These are phyloP conservation scores for Fragum sueziense DNA, from an alignment of 2,888 invertebrate species.

Conservation along the genomic window DNA sequence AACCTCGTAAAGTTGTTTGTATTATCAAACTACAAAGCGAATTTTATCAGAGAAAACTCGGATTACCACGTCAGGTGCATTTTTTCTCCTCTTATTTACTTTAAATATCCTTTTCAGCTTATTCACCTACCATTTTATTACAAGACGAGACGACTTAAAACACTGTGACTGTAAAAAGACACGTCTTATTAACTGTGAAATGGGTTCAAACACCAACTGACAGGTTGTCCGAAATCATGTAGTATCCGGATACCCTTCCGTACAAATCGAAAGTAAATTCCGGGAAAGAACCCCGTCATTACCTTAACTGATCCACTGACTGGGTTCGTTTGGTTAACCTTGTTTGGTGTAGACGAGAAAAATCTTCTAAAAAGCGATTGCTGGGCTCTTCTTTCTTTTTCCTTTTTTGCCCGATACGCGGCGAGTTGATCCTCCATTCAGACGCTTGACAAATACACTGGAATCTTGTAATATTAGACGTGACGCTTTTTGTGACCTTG, in stretches of 20 bases:
- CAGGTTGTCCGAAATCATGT: background rate
- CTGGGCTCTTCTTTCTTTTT: slow-evolving; percentile 51
- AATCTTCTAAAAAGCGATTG: slow-evolving; percentile 21
- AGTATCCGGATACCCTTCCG: background rate
- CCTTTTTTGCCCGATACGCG: slow-evolving; percentile 68
- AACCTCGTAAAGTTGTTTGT: too few relatives aligned
- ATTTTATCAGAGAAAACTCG: too few relatives aligned
- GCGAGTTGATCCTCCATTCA: slow-evolving; percentile 74
- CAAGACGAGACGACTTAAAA: too few relatives aligned
- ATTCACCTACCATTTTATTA: too few relatives aligned
- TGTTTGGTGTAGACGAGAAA: background rate
- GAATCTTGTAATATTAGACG: too few relatives aligned
- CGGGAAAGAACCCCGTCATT: background rate
- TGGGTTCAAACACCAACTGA: background rate
- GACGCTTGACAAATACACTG: background rate
- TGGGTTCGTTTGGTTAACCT: background rate
- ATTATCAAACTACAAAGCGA: too few relatives aligned
- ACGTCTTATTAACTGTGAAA: too few relatives aligned
- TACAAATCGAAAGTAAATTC: background rate
- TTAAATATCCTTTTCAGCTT: too few relatives aligned
- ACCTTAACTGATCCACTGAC: background rate
- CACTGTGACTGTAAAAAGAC: background rate
- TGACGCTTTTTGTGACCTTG: too few relatives aligned
- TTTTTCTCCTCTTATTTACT: too few relatives aligned
- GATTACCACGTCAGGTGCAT: too few relatives aligned